Percentiles rank a stretch among this genome's conserved stretches.
These are phyloP conservation scores for Microctenopoma steveboyesi DNA, from an alignment of 2,797 vertebrate genomes.

Conservation along the genomic window DNA sequence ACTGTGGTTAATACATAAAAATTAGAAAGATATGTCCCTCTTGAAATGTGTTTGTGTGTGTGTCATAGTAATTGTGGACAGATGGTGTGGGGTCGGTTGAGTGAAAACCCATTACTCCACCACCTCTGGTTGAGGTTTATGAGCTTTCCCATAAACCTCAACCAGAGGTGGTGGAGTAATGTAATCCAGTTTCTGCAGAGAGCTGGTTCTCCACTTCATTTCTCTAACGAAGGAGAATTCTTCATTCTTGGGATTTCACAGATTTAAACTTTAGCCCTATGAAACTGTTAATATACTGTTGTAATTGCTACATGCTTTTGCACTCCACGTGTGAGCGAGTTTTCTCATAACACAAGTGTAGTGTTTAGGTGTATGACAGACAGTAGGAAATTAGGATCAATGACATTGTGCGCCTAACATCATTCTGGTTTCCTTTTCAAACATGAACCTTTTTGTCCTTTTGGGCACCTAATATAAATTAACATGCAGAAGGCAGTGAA, in stretches of 20 bases:
- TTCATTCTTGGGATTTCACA: constrained; percentile 15
- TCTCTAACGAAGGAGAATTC: neutral
- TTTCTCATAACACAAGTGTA: neutral
- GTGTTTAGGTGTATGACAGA: neutral
- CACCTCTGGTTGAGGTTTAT: constrained; percentile 70
- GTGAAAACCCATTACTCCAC: constrained; percentile 65
- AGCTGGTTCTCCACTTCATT: neutral
- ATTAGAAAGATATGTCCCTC: neutral
- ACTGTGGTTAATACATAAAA: neutral
- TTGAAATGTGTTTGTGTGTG: neutral
- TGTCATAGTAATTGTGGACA: constrained; percentile 65
- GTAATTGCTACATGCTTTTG: constrained; percentile 6
- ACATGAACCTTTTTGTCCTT: neutral
- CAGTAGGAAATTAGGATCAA: neutral
- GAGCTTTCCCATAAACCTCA: constrained; percentile 73
- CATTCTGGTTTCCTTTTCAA: neutral
- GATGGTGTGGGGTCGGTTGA: constrained; percentile 53
- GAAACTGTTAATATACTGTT: neutral
- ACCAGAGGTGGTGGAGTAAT: constrained; percentile 63
- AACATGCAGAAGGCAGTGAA: constrained; percentile 2
- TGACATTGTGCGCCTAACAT: neutral
- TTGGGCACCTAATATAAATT: neutral
- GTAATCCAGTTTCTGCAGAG: neutral
- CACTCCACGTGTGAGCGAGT: neutral
- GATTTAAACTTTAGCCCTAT: constrained; percentile 1